A percentile compares a stretch with the other conserved stretches of the same genome.
Evolutionary conservation across 37 sponge, comb jelly and placozoan species (phyloP).

Genomic region (Halichondria panicea): DNA sequence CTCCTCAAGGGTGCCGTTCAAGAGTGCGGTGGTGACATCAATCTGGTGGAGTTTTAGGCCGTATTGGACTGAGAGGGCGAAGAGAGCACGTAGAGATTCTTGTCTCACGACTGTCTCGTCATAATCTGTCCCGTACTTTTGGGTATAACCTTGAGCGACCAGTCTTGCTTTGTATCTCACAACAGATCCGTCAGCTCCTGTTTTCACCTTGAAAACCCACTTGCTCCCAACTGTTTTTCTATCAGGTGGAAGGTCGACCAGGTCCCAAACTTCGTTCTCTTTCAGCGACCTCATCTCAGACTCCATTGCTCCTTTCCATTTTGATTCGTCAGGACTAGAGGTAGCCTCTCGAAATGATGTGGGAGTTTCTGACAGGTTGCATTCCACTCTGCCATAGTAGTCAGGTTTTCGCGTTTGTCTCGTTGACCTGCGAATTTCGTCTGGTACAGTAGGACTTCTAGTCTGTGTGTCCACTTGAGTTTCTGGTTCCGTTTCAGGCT

Average conservation of each 20-base stretch:
- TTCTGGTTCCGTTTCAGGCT: no score
- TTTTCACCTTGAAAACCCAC: slow-evolving; percentile 63
- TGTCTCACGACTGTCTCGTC: slow-evolving; percentile 65
- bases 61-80: slow-evolving; percentile 52
- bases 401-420: slow-evolving; percentile 30
- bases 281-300: slow-evolving; percentile 51
- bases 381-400: no score
- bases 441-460: no score
- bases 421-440: no score
- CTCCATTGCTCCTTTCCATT: slow-evolving; percentile 52
- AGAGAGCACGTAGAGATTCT: slow-evolving; percentile 49
- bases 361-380: no score
- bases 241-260: slow-evolving; percentile 36
- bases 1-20: slow-evolving; percentile 52
- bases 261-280: slow-evolving; percentile 55
- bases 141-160: slow-evolving; percentile 65
- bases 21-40: slow-evolving; percentile 56
- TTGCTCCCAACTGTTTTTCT: slow-evolving; percentile 55
- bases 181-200: slow-evolving; percentile 42
- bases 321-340: slow-evolving; percentile 18
- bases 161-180: slow-evolving; percentile 61
- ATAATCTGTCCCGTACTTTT: slow-evolving; percentile 55
- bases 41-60: slow-evolving; percentile 66
- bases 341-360: slow-evolving; percentile 30
- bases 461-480: no score